Conservation (phyloP, 2,888 invertebrate species). For the Euspilapteryx auroguttella region DNA sequence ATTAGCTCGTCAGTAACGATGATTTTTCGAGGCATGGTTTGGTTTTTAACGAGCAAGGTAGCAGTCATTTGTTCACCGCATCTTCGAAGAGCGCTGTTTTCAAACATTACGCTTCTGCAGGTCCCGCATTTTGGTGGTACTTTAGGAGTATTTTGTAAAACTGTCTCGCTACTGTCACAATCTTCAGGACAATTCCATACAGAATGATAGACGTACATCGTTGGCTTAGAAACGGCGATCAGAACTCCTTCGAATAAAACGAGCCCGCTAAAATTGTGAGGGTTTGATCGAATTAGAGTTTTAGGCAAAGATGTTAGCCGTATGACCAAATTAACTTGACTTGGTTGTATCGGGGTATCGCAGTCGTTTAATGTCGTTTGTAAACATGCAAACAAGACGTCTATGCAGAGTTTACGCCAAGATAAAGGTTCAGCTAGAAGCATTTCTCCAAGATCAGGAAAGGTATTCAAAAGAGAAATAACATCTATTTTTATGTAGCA, state of each 20-base stretch:
- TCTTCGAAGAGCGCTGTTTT: conserved; percentile 36
- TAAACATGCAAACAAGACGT: conserved; percentile 32
- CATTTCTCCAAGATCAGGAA: conserved; percentile 21
- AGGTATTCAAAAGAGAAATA: conserved; percentile 27
- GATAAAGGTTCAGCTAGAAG: conserved; percentile 32
- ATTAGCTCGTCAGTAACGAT: conserved; percentile 33
- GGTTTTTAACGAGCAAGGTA: conserved; percentile 20
- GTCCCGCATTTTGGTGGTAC: conserved; percentile 30
- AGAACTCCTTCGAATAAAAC: conserved; percentile 25
- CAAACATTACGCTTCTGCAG: conserved; percentile 32
- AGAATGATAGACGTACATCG: conserved; percentile 32
- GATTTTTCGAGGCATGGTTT: conserved; percentile 18
- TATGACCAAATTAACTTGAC: conserved; percentile 27
- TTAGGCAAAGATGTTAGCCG: conserved; percentile 25
- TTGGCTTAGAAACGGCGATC: conserved; percentile 24
- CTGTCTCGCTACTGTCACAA: conserved; percentile 39
- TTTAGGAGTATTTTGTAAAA: conserved; percentile 36
- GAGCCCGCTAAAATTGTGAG: conserved; percentile 18
- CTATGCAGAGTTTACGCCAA: conserved; percentile 23
- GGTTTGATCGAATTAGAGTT: conserved; percentile 14
- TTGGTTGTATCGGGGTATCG: conserved; percentile 13
- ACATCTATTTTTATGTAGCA: conserved; percentile 29
- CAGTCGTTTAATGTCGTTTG: conserved; percentile 16
- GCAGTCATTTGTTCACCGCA: conserved; percentile 37
- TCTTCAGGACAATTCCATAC: conserved; percentile 52